Evolutionary conservation across 2,888 invertebrate species (phyloP).

Genomic region (Drosophila yooni): DNA sequence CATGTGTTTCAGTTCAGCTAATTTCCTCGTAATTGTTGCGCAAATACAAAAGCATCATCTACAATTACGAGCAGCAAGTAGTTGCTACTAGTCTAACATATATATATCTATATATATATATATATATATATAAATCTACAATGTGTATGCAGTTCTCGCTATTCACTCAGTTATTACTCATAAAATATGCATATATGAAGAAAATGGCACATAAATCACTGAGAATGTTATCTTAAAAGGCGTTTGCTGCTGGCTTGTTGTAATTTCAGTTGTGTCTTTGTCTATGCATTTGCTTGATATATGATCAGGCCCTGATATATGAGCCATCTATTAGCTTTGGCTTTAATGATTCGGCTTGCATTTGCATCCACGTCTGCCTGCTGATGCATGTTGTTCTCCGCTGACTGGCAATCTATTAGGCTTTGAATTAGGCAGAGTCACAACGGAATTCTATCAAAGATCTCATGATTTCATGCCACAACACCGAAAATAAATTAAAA

Average conservation of each 20-base stretch:
- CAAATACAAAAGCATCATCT: slow-evolving; percentile 45
- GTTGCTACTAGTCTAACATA: slow-evolving; percentile 4
- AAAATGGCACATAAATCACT: slow-evolving; percentile 66
- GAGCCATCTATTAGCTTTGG: slow-evolving; percentile 59
- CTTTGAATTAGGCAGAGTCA: slow-evolving; percentile 21
- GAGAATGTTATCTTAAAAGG: slow-evolving; percentile 27
- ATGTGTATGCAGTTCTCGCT: slow-evolving; percentile 9
- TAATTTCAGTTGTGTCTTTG: slow-evolving; percentile 28
- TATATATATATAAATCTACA: background rate
- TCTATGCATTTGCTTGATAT: slow-evolving; percentile 37
- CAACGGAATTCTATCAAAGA: slow-evolving; percentile 39
- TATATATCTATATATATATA: background rate
- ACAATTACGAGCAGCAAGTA: slow-evolving; percentile 35
- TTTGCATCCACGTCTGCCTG: slow-evolving; percentile 43
- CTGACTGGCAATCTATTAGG: slow-evolving; percentile 36
- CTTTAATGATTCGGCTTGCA: slow-evolving; percentile 62
- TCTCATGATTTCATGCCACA: slow-evolving; percentile 17
- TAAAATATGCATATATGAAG: slow-evolving; percentile 51
- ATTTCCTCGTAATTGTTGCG: slow-evolving; percentile 65
- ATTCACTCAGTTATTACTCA: slow-evolving; percentile 41
- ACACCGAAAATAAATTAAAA: slow-evolving; percentile 53
- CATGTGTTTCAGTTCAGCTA: slow-evolving; percentile 43
- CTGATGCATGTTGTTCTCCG: slow-evolving; percentile 25
- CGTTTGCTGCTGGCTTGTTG: slow-evolving; percentile 28
- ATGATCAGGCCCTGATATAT: slow-evolving; percentile 62